Percentiles rank a stretch among this genome's conserved stretches.
Conservation (phyloP, 2,888 invertebrate species). For the Cephus spinipes region DNA sequence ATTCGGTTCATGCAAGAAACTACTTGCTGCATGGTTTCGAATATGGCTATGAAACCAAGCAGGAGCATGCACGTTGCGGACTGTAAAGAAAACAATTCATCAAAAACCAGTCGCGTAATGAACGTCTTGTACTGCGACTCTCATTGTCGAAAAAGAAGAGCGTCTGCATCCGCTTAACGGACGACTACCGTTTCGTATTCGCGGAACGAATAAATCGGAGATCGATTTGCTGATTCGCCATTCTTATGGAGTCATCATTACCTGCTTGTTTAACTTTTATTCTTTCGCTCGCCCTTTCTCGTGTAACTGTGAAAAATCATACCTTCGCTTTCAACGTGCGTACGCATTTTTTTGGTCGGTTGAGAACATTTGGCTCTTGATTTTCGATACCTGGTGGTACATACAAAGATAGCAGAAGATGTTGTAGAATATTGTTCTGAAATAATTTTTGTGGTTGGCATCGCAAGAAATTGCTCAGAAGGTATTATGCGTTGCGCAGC, state of each 20-base stretch:
- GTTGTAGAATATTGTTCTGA: neutral
- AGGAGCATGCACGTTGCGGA: neutral
- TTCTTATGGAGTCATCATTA: neutral
- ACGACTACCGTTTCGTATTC: conserved; percentile 5
- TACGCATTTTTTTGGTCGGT: neutral
- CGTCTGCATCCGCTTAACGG: neutral
- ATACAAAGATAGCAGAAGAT: neutral
- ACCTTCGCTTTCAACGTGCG: neutral
- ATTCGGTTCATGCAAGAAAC: neutral
- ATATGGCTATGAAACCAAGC: neutral
- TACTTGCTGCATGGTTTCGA: neutral
- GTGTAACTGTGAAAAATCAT: neutral
- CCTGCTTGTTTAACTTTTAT: neutral
- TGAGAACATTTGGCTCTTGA: neutral
- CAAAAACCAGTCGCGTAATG: neutral
- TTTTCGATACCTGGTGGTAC: neutral
- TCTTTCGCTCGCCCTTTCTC: neutral
- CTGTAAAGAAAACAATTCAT: neutral
- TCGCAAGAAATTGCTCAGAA: too few species aligned
- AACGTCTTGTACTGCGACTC: neutral
- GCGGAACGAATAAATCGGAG: conserved; percentile 5
- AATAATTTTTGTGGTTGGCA: too few species aligned
- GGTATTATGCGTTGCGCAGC: too few species aligned
- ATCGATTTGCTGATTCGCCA: neutral
- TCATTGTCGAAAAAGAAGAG: neutral